Conservation (phyloP, 2,797 vertebrate species). For the Myotis pilosus region DNA sequence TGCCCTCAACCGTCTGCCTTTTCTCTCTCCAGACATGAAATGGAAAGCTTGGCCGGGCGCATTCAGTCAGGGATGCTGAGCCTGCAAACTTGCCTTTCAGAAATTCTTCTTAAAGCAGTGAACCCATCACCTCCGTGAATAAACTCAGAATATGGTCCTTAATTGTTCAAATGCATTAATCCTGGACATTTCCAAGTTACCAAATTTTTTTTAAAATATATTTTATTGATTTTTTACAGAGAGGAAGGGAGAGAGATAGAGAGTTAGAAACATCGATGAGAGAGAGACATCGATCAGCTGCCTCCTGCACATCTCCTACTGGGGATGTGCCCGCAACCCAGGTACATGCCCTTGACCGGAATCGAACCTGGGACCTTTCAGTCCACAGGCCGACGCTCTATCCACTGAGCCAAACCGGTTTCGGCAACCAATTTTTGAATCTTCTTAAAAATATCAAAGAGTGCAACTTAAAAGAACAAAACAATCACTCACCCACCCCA, state of each 20-base stretch:
- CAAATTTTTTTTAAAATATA: too few species aligned
- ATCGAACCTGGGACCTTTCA: too few species aligned
- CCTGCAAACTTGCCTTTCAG: not conserved
- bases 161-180: not conserved
- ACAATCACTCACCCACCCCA: not conserved
- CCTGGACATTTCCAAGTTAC: not conserved
- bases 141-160: slow-evolving; percentile 1
- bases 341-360: too few species aligned
- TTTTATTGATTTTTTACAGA: too few species aligned
- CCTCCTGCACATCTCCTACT: too few species aligned
- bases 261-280: too few species aligned
- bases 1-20: not conserved
- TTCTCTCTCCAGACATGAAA: not conserved
- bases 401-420: too few species aligned
- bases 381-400: too few species aligned
- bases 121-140: not conserved
- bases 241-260: too few species aligned
- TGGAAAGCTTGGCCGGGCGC: not conserved
- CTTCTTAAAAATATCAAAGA: slow-evolving; percentile 32
- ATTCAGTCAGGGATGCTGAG: not conserved
- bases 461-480: slow-evolving; percentile 3
- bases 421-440: not conserved
- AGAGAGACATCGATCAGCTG: too few species aligned
- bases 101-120: slow-evolving; percentile 44
- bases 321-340: too few species aligned